phyloP scores from a whole-genome alignment of 2,113 vertebrate genomes.

The Scalopus aquaticus region DNA sequence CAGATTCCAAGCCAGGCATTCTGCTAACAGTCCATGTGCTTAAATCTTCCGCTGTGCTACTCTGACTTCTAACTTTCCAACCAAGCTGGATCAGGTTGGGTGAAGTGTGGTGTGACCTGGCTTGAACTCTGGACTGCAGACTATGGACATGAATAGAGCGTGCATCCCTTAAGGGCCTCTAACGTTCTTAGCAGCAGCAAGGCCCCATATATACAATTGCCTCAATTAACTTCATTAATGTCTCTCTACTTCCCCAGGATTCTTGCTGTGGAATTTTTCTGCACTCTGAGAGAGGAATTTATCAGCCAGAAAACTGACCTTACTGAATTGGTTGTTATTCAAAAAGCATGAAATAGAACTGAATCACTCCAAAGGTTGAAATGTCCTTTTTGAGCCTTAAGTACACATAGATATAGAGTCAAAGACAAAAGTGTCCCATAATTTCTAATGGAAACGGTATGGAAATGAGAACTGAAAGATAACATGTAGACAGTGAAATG shows the following conservation, averaged over 20 bases:
- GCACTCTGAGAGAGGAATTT: neutral
- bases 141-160: neutral
- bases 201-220: neutral
- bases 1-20: neutral
- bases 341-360: neutral
- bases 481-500: conserved; percentile 7
- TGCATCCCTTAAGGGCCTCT: neutral
- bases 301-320: neutral
- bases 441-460: conserved; percentile 32
- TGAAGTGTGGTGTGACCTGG: neutral
- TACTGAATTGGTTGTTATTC: neutral
- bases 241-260: conserved; percentile 35
- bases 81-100: neutral
- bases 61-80: neutral
- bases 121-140: neutral
- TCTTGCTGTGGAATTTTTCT: conserved; percentile 49
- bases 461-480: conserved; percentile 42
- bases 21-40: neutral
- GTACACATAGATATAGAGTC: neutral
- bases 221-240: conserved; percentile 20
- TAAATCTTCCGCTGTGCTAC: neutral
- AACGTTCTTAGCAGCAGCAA: neutral
- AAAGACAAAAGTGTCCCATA: conserved; percentile 31
- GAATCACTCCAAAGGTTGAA: neutral
- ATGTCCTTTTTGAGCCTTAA: conserved; percentile 31